Evolutionary conservation across 2,113 vertebrate species (phyloP).

Genomic region (Sigmodon hispidus): DNA sequence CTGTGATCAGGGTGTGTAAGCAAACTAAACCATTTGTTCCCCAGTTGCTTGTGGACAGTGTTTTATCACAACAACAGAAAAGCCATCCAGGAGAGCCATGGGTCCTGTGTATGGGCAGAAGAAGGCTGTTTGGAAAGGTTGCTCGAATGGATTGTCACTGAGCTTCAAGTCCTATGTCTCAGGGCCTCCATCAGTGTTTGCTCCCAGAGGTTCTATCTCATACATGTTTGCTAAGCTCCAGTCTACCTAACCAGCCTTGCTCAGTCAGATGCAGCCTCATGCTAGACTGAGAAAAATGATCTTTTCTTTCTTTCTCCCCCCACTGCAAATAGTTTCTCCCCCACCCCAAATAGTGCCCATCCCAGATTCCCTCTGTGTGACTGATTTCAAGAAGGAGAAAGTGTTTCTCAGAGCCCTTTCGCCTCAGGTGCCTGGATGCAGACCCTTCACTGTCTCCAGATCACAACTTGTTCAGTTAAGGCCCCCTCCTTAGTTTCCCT

Average conservation of each 20-base stretch:
- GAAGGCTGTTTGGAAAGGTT: neutral
- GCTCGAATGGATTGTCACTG: no score
- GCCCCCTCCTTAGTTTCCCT: neutral
- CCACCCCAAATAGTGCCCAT: neutral
- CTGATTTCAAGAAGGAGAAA: neutral
- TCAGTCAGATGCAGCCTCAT: neutral
- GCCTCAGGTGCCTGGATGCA: neutral
- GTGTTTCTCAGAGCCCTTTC: neutral
- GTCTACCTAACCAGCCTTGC: neutral
- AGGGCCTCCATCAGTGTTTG: rapidly evolving
- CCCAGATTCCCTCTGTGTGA: neutral
- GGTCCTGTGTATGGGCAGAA: neutral
- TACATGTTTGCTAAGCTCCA: neutral
- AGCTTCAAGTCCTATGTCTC: neutral
- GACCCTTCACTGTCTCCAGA: no score
- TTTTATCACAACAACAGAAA: neutral
- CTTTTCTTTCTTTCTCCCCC: no score
- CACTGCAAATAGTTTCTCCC: neutral
- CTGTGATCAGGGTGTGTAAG: neutral
- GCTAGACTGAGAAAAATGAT: neutral
- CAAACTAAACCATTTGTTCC: neutral
- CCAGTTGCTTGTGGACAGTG: neutral
- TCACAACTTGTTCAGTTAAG: neutral
- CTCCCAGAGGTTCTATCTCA: neutral
- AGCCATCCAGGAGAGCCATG: neutral